These are phyloP conservation scores for Gavia stellata DNA, from an alignment of 2,113 vertebrate species.

Conservation along the genomic window DNA sequence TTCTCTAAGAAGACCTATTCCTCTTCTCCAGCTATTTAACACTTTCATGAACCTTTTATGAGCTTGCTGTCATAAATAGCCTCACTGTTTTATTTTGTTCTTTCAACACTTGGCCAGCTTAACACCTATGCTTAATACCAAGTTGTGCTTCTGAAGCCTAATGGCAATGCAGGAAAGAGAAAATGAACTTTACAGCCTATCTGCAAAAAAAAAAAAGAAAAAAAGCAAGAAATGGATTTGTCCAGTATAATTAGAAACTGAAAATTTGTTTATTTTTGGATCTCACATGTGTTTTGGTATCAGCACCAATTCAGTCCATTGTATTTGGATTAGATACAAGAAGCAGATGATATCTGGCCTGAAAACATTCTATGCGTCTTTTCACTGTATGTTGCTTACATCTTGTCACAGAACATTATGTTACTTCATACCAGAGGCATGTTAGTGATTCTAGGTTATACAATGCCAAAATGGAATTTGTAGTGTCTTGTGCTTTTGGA, in stretches of 20 bases:
- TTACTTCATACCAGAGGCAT: neutral
- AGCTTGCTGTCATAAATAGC: neutral
- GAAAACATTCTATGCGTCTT: constrained; percentile 20
- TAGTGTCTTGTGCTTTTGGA: neutral
- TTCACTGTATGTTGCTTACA: constrained; percentile 33
- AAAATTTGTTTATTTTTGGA: neutral
- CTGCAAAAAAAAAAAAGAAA: neutral
- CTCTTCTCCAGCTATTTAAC: neutral
- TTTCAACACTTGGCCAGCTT: neutral
- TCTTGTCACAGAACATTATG: constrained; percentile 24
- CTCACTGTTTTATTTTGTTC: neutral
- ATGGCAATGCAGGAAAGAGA: neutral
- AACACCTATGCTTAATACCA: neutral
- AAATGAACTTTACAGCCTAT: neutral
- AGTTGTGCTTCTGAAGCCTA: neutral
- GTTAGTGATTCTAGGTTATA: neutral
- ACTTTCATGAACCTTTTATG: neutral
- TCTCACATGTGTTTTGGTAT: neutral
- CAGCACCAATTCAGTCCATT: neutral
- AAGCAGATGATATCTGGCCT: constrained; percentile 46
- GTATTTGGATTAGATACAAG: constrained; percentile 20
- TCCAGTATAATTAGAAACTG: neutral
- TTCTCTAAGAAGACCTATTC: neutral
- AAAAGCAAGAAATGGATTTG: neutral
- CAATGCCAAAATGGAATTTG: neutral